Evolutionary conservation across 2,113 vertebrate species (phyloP), one percentile per base, ranked within the genome.

Genomic region (Fregata magnificens): DNA sequence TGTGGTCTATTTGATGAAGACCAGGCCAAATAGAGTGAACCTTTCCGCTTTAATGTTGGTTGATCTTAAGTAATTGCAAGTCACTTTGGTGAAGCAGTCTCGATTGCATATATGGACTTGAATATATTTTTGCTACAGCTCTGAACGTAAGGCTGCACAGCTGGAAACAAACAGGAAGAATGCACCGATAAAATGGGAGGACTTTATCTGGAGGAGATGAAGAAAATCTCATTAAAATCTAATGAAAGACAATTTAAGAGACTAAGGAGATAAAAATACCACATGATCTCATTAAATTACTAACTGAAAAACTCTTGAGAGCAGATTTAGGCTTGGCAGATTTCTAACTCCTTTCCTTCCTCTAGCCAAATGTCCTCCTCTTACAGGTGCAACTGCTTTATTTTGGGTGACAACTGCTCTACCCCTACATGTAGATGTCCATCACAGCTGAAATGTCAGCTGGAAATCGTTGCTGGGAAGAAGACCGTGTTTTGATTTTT

Each of bases 161-260:
- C 67, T 86, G 86, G 36, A 47, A 92, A 44, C 38, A 88, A 88
- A 88, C 9, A 44, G 66, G 44, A 84, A 66, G 7, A 71, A 50
- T 2, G 25, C 17, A 52, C n/a, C 1, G 3, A 67, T 32, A 84
- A 88, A 94, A 78, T 47, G 18, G 56, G 38, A 87, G 52, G 31
- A 53, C 16, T 80, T 34, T 72, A 22, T 65, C 14, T 73, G 80
- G 55, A 83, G 55, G 36, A 94, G 50, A 63, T 32, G 50, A 81
- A 77, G 83, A 94, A 90, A 62, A 44, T 67, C n/a, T 87, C 71
- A 91, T 92, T 89, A 71, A 92, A 91, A 92, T 67, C 72, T 78
- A 90, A 90, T 86, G 63, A 96, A 88, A 86, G 74, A 88, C 50
- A 88, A 82, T 86, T 71, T 88, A 85, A 78, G 61, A 82, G 86